Evolutionary conservation across 2,113 vertebrate genomes (phyloP), one percentile per base, ranked within the genome.

Genomic region (Cynopterus brachyotis): DNA sequence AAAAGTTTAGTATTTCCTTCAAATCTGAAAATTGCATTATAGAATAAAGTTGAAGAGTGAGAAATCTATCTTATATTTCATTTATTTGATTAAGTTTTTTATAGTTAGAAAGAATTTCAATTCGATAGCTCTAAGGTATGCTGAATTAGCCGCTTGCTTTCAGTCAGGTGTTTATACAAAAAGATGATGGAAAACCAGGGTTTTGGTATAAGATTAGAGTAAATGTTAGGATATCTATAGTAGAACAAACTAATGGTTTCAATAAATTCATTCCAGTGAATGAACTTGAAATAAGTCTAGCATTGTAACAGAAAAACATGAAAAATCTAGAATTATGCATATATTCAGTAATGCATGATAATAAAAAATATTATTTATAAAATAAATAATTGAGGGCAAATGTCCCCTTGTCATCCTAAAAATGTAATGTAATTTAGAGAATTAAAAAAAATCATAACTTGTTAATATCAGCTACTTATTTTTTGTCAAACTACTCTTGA

Each of bases 111-210:
- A 90, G 35, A 12, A 91, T 95, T 94, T 96, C 87, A 81, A 7
- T 79, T 72, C 37, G 91, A 24, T 82, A 93, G 94, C 32, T 82
- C 37, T 67, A 70, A 82, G 37, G 76, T 70, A 82, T 32, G 24
- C 85, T 89, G 37, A 94, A 88, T 91, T 28, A 80, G 62, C 5
- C 19, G 20, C 19, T 85, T 78, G 47, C 24, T 32, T 80, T 97
- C 42, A 92, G 55, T 91, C 70, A 70, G 67, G 55, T 81, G 81
- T 89, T 91, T 84, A 84, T 69, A 94, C 55, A 88, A 84, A 94
- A 4, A 32, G 40, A 83, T 66, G 10, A 75, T 42, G 30, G 87
- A 88, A 94, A 94, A 78, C 16, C 20, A 75, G 17, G 6, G 30
- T 73, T 93, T 91, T n/a, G 37, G 59, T 64, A 9, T 67, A 90